Percentiles rank a stretch among this genome's conserved stretches.
Conservation (phyloP, 2,113 vertebrate genomes). For the Falcunculus frontatus region DNA sequence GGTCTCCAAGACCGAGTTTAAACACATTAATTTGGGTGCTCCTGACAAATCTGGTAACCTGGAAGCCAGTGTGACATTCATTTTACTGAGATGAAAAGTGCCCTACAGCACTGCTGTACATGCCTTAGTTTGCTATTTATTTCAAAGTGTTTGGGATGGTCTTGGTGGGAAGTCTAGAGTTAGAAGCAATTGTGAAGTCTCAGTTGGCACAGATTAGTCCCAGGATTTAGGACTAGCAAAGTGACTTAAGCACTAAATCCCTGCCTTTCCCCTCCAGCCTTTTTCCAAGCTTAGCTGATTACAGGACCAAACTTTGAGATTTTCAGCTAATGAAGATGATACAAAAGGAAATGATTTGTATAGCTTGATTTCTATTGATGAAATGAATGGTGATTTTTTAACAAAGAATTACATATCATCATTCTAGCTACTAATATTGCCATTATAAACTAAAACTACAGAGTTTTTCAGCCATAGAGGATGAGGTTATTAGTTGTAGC, state of each 20-base stretch:
- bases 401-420: neutral
- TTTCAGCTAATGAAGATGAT: slow-evolving; percentile 24
- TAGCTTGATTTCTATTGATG: neutral
- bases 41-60: neutral
- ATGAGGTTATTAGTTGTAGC: neutral
- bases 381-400: neutral
- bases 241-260: slow-evolving; percentile 55
- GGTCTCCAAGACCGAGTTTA: neutral
- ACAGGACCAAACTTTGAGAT: slow-evolving; percentile 33
- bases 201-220: slow-evolving; percentile 29
- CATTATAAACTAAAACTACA: neutral
- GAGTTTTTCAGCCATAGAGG: neutral
- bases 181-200: neutral
- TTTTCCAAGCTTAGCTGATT: slow-evolving; percentile 33
- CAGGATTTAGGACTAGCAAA: slow-evolving; percentile 47
- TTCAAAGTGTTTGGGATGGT: neutral
- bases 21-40: neutral
- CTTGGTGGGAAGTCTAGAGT: neutral
- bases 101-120: neutral
- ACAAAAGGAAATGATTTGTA: neutral
- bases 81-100: neutral
- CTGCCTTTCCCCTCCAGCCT: slow-evolving; percentile 37
- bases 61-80: neutral
- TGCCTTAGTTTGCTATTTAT: neutral
- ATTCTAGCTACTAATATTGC: neutral